These are phyloP conservation scores for Theretra japonica DNA, from an alignment of 2,888 invertebrate species.

Conservation along the genomic window DNA sequence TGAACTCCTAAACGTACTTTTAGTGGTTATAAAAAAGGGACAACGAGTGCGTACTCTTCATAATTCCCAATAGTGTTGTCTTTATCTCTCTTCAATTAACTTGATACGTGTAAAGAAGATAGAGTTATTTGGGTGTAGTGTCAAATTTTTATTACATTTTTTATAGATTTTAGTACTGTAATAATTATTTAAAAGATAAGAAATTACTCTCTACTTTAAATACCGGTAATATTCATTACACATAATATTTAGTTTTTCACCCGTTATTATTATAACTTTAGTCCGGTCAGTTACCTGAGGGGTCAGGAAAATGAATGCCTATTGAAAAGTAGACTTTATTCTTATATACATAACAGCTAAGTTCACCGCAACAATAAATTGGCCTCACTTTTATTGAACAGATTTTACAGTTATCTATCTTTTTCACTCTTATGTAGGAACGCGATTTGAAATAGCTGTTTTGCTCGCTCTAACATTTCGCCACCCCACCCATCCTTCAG, in stretches of 20 bases:
- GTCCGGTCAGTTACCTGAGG: not conserved
- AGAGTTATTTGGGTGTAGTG: not conserved
- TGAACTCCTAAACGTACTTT: no score
- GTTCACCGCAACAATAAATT: conserved; percentile 26
- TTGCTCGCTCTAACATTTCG: conserved; percentile 54
- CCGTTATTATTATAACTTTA: not conserved
- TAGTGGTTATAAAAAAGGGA: not conserved
- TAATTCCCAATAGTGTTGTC: not conserved
- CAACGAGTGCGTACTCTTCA: not conserved
- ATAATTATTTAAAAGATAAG: not conserved
- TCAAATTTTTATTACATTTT: not conserved
- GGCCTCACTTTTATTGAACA: conserved; percentile 52
- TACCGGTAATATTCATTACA: not conserved
- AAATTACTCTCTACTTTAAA: not conserved
- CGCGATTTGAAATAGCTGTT: conserved; percentile 37
- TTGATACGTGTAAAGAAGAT: not conserved
- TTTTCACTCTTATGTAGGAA: conserved; percentile 45
- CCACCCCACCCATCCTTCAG: conserved; percentile 60
- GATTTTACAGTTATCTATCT: conserved; percentile 57
- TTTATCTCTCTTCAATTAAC: not conserved
- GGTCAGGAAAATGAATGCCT: not conserved
- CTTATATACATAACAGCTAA: conserved; percentile 10
- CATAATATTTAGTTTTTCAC: not conserved
- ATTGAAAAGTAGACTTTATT: conserved; percentile 8
- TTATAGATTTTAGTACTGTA: not conserved